Percentiles rank a stretch among this genome's conserved stretches.
phyloP scores from a whole-genome alignment of 2,797 vertebrate genomes.

The Carapus acus region DNA sequence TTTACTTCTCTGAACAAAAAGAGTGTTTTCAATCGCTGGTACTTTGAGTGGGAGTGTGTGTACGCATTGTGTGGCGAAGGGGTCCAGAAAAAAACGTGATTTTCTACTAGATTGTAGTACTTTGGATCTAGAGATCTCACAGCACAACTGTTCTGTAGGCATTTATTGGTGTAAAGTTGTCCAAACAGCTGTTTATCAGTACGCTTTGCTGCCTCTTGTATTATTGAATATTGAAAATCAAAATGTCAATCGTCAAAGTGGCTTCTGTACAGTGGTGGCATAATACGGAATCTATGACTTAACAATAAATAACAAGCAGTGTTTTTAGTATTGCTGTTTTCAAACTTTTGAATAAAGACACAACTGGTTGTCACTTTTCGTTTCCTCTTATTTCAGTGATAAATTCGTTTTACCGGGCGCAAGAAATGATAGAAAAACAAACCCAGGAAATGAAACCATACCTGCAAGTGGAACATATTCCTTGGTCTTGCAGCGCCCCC shows the following conservation, averaged over 20 bases:
- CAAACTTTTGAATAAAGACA: constrained; percentile 77
- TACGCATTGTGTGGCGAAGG: constrained; percentile 50
- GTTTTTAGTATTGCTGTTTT: constrained; percentile 73
- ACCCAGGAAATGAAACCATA: not conserved
- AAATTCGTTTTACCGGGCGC: no score
- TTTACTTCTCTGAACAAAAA: constrained; percentile 52
- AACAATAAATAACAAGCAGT: constrained; percentile 60
- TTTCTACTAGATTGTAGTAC: constrained; percentile 54
- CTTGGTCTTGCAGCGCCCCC: constrained; percentile 45
- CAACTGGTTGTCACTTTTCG: constrained; percentile 66
- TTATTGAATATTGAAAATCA: constrained; percentile 69
- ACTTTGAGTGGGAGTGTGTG: constrained; percentile 51
- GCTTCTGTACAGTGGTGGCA: constrained; percentile 75
- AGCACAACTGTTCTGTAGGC: constrained; percentile 69
- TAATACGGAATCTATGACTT: constrained; percentile 62
- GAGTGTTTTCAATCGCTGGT: constrained; percentile 48
- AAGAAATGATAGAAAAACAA: constrained; percentile 4
- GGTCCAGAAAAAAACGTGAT: constrained; percentile 57
- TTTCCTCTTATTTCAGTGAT: constrained; percentile 22
- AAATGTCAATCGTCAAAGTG: constrained; percentile 70
- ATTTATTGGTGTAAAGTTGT: constrained; percentile 71
- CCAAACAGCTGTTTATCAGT: constrained; percentile 70
- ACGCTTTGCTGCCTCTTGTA: constrained; percentile 69
- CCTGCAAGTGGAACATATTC: not conserved
- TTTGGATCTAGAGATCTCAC: constrained; percentile 65